phyloP scores from a whole-genome alignment of 2,113 vertebrate species.

The Drymodes brunneopygia region DNA sequence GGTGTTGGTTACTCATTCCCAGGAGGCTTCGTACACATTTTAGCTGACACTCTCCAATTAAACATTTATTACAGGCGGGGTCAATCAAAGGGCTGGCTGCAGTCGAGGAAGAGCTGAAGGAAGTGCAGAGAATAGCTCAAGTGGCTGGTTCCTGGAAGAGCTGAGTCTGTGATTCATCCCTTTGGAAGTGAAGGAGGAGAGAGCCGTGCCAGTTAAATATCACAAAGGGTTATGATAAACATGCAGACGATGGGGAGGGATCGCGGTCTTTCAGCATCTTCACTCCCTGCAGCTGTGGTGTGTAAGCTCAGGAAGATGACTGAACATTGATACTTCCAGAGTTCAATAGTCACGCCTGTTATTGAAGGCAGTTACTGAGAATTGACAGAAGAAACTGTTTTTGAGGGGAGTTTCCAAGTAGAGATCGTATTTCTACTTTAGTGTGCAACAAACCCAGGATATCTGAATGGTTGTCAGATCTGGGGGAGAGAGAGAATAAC shows the following conservation, averaged over 20 bases:
- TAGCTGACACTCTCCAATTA: background rate
- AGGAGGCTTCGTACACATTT: background rate
- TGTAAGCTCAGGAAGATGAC: background rate
- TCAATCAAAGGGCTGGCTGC: slow-evolving; percentile 28
- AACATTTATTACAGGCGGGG: background rate
- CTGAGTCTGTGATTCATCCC: background rate
- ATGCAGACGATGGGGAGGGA: background rate
- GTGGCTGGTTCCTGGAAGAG: slow-evolving; percentile 45
- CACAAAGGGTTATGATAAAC: slow-evolving; percentile 17
- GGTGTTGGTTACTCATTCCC: background rate
- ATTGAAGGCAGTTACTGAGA: background rate
- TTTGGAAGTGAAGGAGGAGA: slow-evolving; percentile 28
- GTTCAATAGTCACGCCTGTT: slow-evolving; percentile 22
- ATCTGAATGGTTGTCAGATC: slow-evolving; percentile 19
- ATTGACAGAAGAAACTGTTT: slow-evolving; percentile 40
- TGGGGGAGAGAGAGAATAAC: background rate
- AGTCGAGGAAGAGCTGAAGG: slow-evolving; percentile 16
- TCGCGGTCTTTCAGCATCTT: background rate
- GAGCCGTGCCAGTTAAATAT: slow-evolving; percentile 30
- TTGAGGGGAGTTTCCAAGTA: slow-evolving; percentile 29
- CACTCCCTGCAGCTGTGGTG: slow-evolving; percentile 21
- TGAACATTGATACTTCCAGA: slow-evolving; percentile 1
- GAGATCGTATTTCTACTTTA: slow-evolving; percentile 18
- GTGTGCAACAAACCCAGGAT: background rate
- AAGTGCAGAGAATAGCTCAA: background rate